Conservation (phyloP, 92 coral and sea anemone species). For the Paragorgia papillata region DNA sequence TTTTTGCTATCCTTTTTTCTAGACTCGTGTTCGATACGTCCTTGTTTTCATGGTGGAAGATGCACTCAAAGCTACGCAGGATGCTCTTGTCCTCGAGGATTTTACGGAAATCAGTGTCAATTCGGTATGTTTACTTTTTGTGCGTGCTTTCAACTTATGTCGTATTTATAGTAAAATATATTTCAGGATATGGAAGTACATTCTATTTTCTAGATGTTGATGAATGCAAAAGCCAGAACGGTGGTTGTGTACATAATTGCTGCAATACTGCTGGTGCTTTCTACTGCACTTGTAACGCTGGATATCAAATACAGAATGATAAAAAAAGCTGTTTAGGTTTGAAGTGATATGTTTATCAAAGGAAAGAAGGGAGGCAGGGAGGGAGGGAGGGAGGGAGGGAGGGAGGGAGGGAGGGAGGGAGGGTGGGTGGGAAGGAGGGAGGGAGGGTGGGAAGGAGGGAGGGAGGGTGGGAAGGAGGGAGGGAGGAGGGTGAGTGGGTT, state of each 20-base stretch:
- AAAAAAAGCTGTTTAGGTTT: conserved; percentile 37
- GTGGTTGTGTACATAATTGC: conserved; percentile 53
- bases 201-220: conserved; percentile 37
- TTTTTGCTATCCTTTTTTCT: no score
- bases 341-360: neutral
- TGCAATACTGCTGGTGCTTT: conserved; percentile 50
- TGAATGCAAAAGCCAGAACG: conserved; percentile 54
- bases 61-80: conserved; percentile 42
- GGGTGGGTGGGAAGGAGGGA: neutral
- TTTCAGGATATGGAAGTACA: no score
- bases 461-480: neutral
- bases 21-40: conserved; percentile 54
- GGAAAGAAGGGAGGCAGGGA: neutral
- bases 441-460: neutral
- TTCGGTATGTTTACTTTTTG: conserved; percentile 48
- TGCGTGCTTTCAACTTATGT: no score
- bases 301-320: conserved; percentile 42
- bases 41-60: conserved; percentile 59
- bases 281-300: conserved; percentile 54
- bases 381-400: neutral
- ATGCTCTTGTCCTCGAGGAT: conserved; percentile 53
- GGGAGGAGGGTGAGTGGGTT: neutral
- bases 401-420: no score
- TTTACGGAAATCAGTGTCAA: conserved; percentile 58
- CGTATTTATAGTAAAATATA: no score